phyloP scores from a whole-genome alignment of 2,797 vertebrate species.

The Hypotaenidia philippensis region DNA sequence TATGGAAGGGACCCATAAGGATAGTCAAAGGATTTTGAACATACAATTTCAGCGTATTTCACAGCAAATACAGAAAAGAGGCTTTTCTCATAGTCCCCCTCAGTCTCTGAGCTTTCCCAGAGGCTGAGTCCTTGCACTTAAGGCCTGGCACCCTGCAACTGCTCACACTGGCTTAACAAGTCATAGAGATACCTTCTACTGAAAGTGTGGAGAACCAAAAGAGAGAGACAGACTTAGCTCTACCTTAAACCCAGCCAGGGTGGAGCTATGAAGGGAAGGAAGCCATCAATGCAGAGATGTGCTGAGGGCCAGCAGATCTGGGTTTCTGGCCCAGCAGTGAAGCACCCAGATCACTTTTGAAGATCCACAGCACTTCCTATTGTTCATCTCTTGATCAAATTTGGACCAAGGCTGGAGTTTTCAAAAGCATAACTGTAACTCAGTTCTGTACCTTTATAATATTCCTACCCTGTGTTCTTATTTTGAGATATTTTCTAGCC shows the following conservation, averaged over 20 bases:
- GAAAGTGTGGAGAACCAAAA: not conserved
- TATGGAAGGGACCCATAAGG: no score
- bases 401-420: not conserved
- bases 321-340: not conserved
- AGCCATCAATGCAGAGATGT: not conserved
- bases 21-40: not conserved
- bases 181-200: not conserved
- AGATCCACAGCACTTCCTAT: not conserved
- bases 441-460: not conserved
- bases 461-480: not conserved
- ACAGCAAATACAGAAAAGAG: not conserved
- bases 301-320: not conserved
- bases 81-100: not conserved
- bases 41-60: not conserved
- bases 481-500: not conserved
- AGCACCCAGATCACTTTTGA: not conserved
- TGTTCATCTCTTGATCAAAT: not conserved
- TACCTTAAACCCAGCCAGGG: not conserved
- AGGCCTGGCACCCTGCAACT: not conserved
- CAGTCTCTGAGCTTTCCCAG: not conserved
- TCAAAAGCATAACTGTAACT: not conserved
- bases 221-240: not conserved
- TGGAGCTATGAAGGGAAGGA: not conserved
- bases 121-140: no score
- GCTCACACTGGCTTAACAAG: not conserved